Conservation (phyloP, 2,888 invertebrate genomes). For the Sericinus montela region DNA sequence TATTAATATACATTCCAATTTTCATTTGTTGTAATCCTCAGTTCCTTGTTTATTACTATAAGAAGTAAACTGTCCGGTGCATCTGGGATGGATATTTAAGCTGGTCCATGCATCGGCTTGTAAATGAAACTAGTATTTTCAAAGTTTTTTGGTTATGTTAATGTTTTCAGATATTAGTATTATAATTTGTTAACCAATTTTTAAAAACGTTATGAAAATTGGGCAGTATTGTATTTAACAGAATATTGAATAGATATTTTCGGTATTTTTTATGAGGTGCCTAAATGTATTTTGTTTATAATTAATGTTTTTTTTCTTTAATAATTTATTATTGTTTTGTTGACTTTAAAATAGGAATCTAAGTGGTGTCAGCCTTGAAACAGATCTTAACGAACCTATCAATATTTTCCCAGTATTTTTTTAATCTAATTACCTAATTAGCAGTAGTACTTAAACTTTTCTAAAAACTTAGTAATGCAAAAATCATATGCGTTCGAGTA, state of each 20-base stretch:
- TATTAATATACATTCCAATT: conserved; percentile 57
- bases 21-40: conserved; percentile 37
- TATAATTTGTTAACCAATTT: not conserved
- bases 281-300: conserved; percentile 1
- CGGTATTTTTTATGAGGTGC: not conserved
- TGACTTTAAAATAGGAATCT: conserved; percentile 1
- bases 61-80: conserved; percentile 28
- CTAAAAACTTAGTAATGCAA: not conserved
- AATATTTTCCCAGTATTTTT: conserved; percentile 18
- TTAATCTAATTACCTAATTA: conserved; percentile 1
- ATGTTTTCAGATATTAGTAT: not conserved
- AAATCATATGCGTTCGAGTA: conserved; percentile 52
- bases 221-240: not conserved
- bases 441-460: conserved; percentile 13
- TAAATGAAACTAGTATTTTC: not conserved
- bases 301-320: conserved; percentile 3
- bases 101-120: not conserved
- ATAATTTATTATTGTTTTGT: conserved; percentile 15
- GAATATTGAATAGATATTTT: too few relatives aligned
- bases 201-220: too few relatives aligned
- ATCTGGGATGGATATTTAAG: conserved; percentile 20
- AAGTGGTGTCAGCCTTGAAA: not conserved
- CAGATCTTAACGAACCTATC: not conserved
- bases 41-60: conserved; percentile 35
- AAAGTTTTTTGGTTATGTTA: not conserved